Evolutionary conservation across 1,140 invertebrate species (phyloP).

Genomic region (Prorops nasuta): DNA sequence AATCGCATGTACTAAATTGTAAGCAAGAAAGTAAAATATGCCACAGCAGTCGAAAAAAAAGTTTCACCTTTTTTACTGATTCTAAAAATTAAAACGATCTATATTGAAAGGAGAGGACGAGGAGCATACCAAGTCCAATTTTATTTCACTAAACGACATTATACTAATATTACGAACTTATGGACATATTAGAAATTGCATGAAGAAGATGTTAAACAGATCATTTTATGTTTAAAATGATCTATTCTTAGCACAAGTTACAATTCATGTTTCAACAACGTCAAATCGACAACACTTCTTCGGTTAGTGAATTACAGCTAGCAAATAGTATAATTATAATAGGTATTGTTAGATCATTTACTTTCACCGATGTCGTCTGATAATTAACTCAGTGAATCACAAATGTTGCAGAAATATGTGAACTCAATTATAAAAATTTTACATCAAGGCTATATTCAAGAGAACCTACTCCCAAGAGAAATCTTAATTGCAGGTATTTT

Average conservation of each 20-base stretch:
- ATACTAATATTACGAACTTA: slow-evolving; percentile 28
- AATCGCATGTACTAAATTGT: too few relatives aligned
- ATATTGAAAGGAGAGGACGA: neutral
- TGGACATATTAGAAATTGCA: slow-evolving; percentile 26
- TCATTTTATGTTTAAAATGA: slow-evolving; percentile 24
- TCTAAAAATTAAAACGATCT: neutral
- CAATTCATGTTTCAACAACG: neutral
- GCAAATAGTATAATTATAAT: neutral
- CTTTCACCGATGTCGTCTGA: too few relatives aligned
- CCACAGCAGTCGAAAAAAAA: too few relatives aligned
- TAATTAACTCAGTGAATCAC: neutral
- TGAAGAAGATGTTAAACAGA: slow-evolving; percentile 20
- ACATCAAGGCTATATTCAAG: neutral
- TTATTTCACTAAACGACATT: too few relatives aligned
- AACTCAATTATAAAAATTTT: neutral
- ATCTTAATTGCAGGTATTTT: neutral
- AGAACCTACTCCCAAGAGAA: neutral
- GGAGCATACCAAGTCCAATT: slow-evolving; percentile 39
- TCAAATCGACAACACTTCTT: neutral
- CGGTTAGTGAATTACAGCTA: too few relatives aligned
- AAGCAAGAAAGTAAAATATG: too few relatives aligned
- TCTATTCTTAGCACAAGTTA: neutral
- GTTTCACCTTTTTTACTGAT: neutral
- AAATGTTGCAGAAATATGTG: neutral
- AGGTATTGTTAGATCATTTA: too few relatives aligned